phyloP scores from a whole-genome alignment of 2,888 invertebrate genomes.

The Nemotelus nigrinus region DNA sequence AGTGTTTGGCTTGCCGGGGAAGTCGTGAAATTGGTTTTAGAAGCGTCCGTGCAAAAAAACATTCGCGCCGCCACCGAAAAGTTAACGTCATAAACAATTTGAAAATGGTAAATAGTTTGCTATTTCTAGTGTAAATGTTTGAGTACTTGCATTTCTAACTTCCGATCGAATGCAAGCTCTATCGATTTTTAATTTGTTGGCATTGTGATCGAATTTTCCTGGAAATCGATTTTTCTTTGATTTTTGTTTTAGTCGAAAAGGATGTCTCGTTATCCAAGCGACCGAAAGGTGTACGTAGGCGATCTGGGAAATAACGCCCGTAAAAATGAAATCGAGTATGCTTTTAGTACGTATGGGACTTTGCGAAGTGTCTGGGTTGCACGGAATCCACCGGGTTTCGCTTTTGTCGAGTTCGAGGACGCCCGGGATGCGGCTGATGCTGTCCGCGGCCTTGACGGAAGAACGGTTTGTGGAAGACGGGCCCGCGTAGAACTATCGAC shows the following conservation, averaged over 20 bases:
- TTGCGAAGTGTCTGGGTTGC: slow-evolving; percentile 98
- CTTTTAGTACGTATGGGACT: slow-evolving; percentile 92
- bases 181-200: slow-evolving; percentile 18
- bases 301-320: slow-evolving; percentile 92
- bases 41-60: no score
- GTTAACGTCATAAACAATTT: neutral
- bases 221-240: slow-evolving; percentile 42
- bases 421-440: slow-evolving; percentile 90
- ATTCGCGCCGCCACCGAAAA: no score
- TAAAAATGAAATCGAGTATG: slow-evolving; percentile 92
- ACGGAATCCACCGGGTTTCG: slow-evolving; percentile 90
- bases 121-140: no score
- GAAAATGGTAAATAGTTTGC: slow-evolving; percentile 15
- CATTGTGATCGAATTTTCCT: neutral
- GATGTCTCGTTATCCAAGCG: slow-evolving; percentile 83
- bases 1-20: slow-evolving; percentile 25
- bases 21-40: neutral
- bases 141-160: no score
- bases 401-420: slow-evolving; percentile 94
- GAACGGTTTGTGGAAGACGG: slow-evolving; percentile 87
- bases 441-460: slow-evolving; percentile 77
- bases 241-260: slow-evolving; percentile 57
- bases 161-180: neutral
- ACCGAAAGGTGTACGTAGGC: slow-evolving; percentile 96
- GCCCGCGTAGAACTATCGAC: slow-evolving; percentile 93